A percentile compares a stretch with the other conserved stretches of the same genome.
phyloP scores from a whole-genome alignment of 2,113 vertebrate genomes.

The Elanus axillaris region DNA sequence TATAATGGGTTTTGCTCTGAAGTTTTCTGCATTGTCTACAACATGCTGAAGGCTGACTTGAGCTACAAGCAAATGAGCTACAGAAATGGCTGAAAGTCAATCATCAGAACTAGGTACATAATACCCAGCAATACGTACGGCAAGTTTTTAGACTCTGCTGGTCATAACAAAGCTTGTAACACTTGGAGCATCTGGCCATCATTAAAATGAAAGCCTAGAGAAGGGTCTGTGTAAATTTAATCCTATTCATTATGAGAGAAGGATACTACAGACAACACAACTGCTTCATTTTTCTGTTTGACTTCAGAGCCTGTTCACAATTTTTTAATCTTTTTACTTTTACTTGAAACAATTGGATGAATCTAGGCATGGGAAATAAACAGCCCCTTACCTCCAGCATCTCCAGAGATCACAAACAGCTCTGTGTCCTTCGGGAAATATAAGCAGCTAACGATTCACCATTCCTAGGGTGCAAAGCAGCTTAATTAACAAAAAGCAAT shows the following conservation, averaged over 20 bases:
- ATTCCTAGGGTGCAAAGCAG: neutral
- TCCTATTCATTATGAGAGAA: neutral
- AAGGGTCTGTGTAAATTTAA: neutral
- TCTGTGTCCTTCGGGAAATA: neutral
- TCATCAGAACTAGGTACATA: neutral
- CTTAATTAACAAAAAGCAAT: conserved; percentile 57
- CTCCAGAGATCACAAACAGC: neutral
- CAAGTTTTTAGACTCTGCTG: neutral
- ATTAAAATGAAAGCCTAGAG: neutral
- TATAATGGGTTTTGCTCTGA: neutral
- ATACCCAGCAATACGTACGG: rapidly evolving
- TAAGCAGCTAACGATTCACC: conserved; percentile 13
- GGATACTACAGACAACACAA: neutral
- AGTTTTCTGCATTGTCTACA: neutral
- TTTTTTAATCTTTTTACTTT: neutral
- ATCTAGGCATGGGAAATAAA: conserved; percentile 25
- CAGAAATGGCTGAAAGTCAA: neutral
- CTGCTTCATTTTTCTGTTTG: neutral
- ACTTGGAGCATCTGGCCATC: neutral
- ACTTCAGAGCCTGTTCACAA: neutral
- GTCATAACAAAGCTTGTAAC: neutral
- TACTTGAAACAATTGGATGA: conserved; percentile 31
- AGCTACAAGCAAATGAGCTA: neutral
- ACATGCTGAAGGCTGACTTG: neutral
- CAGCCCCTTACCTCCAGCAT: neutral